phyloP scores from a whole-genome alignment of 2,113 vertebrate species.

The Ameiurus melas region DNA sequence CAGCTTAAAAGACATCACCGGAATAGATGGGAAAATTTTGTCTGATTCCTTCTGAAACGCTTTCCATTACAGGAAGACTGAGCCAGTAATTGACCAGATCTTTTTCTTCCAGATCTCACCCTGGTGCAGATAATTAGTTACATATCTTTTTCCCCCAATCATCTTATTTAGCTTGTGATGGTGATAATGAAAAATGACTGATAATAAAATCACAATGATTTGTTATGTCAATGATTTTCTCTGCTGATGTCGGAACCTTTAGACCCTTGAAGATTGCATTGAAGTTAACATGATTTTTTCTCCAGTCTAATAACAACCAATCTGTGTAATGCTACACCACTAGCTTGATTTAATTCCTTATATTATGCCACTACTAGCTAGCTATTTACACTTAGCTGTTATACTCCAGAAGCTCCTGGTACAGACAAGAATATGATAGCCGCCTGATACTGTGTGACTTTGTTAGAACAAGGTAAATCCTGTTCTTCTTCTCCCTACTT shows the following conservation, averaged over 20 bases:
- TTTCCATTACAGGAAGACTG: background rate
- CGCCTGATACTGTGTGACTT: background rate
- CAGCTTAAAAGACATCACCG: background rate
- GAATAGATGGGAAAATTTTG: background rate
- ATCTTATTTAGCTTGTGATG: background rate
- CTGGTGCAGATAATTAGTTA: background rate
- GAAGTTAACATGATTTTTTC: background rate
- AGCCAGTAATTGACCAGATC: background rate
- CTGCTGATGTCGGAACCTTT: background rate
- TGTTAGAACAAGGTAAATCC: background rate
- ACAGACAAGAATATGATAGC: background rate
- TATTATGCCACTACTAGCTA: background rate
- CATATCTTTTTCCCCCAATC: background rate
- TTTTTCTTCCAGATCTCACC: background rate
- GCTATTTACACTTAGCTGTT: background rate
- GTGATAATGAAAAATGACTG: background rate
- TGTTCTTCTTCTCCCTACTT: background rate
- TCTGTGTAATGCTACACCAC: background rate
- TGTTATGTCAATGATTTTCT: background rate
- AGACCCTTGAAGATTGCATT: background rate
- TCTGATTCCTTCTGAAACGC: background rate
- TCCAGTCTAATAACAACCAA: background rate
- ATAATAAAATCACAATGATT: background rate
- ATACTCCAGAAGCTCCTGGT: too few relatives aligned
- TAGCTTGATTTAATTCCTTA: background rate